A percentile compares a stretch with the other conserved stretches of the same genome.
phyloP scores from a whole-genome alignment of 2,888 invertebrate species.

The Ceraclea dissimilis region DNA sequence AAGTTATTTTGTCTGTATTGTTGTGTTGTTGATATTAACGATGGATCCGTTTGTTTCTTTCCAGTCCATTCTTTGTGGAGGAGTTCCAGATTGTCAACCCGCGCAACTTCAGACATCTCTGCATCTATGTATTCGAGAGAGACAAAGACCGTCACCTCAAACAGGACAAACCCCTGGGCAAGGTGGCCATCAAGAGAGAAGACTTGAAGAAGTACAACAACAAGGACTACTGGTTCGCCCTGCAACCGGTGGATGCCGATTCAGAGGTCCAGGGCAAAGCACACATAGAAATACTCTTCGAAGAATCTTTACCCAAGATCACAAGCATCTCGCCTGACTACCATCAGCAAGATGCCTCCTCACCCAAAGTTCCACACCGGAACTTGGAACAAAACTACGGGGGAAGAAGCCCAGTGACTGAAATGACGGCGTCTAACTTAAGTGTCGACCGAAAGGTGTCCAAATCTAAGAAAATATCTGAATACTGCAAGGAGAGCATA shows the following conservation, averaged over 20 bases:
- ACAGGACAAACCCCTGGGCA: constrained; percentile 67
- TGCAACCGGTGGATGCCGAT: constrained; percentile 79
- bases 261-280: constrained; percentile 89
- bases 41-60: too few species aligned
- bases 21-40: too few species aligned
- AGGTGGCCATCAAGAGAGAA: constrained; percentile 82
- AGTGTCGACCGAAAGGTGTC: constrained; percentile 27
- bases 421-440: constrained; percentile 13
- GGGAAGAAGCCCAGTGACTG: constrained; percentile 1
- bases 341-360: constrained; percentile 40
- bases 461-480: constrained; percentile 36
- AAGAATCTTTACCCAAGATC: constrained; percentile 46
- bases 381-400: constrained; percentile 5
- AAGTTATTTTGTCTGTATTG: too few species aligned
- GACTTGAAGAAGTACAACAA: constrained; percentile 82
- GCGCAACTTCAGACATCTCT: constrained; percentile 78
- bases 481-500: constrained; percentile 20
- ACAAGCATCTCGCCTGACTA: constrained; percentile 35
- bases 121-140: constrained; percentile 82
- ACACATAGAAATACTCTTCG: constrained; percentile 70
- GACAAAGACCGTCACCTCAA: constrained; percentile 64
- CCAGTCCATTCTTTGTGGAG: constrained; percentile 84
- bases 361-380: constrained; percentile 4
- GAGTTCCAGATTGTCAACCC: constrained; percentile 92
- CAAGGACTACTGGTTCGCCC: constrained; percentile 88